phyloP scores from a whole-genome alignment of 2,888 invertebrate genomes.

The Synanthedon formicaeformis region DNA sequence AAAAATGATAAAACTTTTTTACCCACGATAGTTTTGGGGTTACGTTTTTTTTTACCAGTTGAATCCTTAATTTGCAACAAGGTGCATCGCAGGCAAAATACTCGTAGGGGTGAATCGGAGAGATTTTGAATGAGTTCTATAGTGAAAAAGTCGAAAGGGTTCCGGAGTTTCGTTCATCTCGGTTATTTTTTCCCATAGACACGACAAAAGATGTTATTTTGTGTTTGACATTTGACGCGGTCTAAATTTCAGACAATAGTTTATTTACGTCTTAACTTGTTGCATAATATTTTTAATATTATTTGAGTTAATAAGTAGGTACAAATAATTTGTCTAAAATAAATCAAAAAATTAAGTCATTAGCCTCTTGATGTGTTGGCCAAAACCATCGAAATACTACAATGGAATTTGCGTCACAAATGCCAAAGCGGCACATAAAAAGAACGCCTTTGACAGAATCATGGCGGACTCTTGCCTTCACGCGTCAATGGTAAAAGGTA shows the following conservation, averaged over 20 bases:
- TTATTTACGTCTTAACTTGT: constrained; percentile 14
- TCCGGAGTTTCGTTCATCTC: constrained; percentile 13
- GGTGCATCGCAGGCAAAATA: constrained; percentile 60
- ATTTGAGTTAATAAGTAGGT: too few relatives aligned
- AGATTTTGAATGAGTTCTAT: constrained; percentile 62
- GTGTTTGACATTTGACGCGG: constrained; percentile 51
- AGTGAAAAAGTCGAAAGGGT: constrained; percentile 51
- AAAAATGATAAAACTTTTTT: constrained; percentile 63
- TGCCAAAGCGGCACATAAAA: too few relatives aligned
- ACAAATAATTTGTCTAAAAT: too few relatives aligned
- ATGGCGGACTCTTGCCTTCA: too few relatives aligned
- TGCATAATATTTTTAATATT: too few relatives aligned
- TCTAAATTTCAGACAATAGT: constrained; percentile 28
- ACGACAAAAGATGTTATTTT: constrained; percentile 46
- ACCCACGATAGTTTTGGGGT: constrained; percentile 65
- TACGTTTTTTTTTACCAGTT: constrained; percentile 51
- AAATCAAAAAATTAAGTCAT: too few relatives aligned
- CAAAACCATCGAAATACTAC: too few relatives aligned
- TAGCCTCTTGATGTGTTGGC: too few relatives aligned
- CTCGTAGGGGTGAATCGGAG: constrained; percentile 34
- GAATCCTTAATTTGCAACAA: constrained; percentile 70
- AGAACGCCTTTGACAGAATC: too few relatives aligned
- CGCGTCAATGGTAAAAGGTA: too few relatives aligned
- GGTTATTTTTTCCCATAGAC: constrained; percentile 50
- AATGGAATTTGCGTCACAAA: too few relatives aligned